These are phyloP conservation scores for Onychomys leucogaster DNA, from an alignment of 2,797 vertebrate genomes.

Conservation along the genomic window DNA sequence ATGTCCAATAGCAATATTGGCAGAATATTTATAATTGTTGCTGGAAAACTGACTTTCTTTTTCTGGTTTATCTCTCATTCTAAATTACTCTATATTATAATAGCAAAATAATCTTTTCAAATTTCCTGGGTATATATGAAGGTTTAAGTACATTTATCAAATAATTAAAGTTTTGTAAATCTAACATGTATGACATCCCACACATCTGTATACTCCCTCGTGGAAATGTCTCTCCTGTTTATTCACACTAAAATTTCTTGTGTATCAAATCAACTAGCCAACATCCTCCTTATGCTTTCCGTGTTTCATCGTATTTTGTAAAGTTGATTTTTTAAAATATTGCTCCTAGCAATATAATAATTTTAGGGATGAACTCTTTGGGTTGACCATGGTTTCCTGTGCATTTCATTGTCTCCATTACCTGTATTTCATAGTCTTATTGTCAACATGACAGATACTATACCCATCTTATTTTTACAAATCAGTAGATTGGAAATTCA, in stretches of 20 bases:
- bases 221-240: not conserved
- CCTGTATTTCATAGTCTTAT: not conserved
- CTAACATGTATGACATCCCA: too few species aligned
- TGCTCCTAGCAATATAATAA: not conserved
- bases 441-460: not conserved
- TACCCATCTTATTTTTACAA: not conserved
- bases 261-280: not conserved
- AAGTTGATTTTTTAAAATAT: not conserved
- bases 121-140: not conserved
- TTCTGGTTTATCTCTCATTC: not conserved
- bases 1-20: not conserved
- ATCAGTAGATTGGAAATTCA: not conserved
- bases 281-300: not conserved
- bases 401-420: not conserved
- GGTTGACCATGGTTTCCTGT: not conserved
- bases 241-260: not conserved
- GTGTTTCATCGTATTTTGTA: not conserved
- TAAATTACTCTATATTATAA: not conserved
- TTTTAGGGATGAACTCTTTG: not conserved
- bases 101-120: not conserved
- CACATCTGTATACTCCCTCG: not conserved
- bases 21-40: not conserved
- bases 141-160: not conserved
- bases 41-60: not conserved
- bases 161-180: not conserved